These are phyloP conservation scores for Apodemia duryi DNA, from an alignment of 2,888 invertebrate genomes.

Conservation along the genomic window DNA sequence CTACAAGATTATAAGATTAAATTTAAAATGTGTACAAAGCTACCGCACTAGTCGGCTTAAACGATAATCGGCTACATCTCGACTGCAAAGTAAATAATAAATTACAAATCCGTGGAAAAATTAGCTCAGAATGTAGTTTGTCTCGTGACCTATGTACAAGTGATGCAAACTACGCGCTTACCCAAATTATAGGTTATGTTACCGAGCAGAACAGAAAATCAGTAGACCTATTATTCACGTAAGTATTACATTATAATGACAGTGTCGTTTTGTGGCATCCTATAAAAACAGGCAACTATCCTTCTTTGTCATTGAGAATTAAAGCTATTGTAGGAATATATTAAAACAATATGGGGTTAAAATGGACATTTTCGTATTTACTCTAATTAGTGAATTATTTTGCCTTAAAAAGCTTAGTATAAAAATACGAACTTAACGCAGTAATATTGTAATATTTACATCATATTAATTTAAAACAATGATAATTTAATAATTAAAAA, in stretches of 20 bases:
- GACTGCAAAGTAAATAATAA: slow-evolving; percentile 41
- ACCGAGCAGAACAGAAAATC: slow-evolving; percentile 46
- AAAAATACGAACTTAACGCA: too few relatives aligned
- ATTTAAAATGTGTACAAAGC: slow-evolving; percentile 36
- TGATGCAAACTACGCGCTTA: slow-evolving; percentile 61
- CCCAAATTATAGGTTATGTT: slow-evolving; percentile 68
- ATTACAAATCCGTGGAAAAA: slow-evolving; percentile 48
- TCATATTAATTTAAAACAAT: too few relatives aligned
- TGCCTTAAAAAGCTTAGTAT: too few relatives aligned
- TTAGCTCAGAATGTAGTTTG: slow-evolving; percentile 48
- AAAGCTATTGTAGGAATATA: too few relatives aligned
- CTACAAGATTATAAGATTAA: slow-evolving; percentile 34
- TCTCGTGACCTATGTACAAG: slow-evolving; percentile 56
- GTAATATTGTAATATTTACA: too few relatives aligned
- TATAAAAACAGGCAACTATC: too few relatives aligned
- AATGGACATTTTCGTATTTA: too few relatives aligned
- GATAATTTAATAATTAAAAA: too few relatives aligned
- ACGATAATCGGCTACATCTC: slow-evolving; percentile 70
- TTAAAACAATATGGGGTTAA: too few relatives aligned
- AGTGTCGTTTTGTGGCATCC: too few relatives aligned
- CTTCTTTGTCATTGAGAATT: too few relatives aligned
- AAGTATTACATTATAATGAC: neutral
- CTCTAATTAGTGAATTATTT: too few relatives aligned
- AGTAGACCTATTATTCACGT: slow-evolving; percentile 38
- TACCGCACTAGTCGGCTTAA: slow-evolving; percentile 69